Conservation (phyloP, 2,888 invertebrate species). For the Anaspis maculata region DNA sequence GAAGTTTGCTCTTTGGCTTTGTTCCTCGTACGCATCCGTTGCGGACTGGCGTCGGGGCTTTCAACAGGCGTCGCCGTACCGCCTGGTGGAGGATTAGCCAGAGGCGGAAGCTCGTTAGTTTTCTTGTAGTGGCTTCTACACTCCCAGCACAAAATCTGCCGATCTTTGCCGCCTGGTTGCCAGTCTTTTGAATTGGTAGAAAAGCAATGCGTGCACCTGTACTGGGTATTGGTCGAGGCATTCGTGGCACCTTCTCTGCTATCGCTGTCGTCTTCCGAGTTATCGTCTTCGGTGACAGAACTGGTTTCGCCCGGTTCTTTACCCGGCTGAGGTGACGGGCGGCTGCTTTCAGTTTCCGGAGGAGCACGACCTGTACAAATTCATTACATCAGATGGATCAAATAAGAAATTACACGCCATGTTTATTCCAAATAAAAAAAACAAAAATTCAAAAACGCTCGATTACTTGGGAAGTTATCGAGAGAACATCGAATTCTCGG, state of each 20-base stretch:
- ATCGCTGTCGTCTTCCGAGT: constrained; percentile 91
- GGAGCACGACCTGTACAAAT: constrained; percentile 22
- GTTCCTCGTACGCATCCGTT: constrained; percentile 82
- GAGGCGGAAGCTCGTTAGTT: constrained; percentile 62
- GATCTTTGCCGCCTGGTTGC: constrained; percentile 66
- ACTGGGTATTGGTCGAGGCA: too few species aligned
- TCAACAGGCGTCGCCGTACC: constrained; percentile 37
- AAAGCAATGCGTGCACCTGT: constrained; percentile 67
- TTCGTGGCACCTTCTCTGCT: too few species aligned
- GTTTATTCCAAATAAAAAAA: too few species aligned
- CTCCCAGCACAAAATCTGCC: constrained; percentile 62
- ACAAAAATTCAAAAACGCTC: too few species aligned
- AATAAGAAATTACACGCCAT: too few species aligned
- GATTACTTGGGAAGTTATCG: too few species aligned
- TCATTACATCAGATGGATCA: not conserved
- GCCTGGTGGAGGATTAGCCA: constrained; percentile 40
- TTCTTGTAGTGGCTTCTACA: constrained; percentile 70
- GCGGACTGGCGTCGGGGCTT: constrained; percentile 74
- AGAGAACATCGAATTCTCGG: too few species aligned
- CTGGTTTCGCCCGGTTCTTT: constrained; percentile 65
- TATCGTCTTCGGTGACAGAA: constrained; percentile 77
- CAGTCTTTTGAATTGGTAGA: constrained; percentile 64
- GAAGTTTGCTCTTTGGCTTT: constrained; percentile 65
- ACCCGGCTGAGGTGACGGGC: constrained; percentile 56
- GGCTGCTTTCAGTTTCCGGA: constrained; percentile 40